Percentiles rank a stretch among this genome's conserved stretches.
Evolutionary conservation across 2,797 vertebrate species (phyloP).

Genomic region (Coracias cyanogaster): DNA sequence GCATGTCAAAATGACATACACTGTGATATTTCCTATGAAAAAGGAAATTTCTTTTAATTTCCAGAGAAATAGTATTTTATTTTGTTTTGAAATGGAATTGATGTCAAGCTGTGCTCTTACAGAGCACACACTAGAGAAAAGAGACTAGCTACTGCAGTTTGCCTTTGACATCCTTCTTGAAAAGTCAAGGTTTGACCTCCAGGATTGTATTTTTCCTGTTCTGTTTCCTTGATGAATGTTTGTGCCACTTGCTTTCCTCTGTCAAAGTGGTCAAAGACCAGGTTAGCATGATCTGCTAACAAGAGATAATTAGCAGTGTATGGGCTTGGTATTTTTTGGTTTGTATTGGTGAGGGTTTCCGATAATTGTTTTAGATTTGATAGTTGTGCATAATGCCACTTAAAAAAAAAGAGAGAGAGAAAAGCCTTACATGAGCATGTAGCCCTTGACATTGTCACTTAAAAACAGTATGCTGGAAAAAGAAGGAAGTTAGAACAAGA

Average conservation of each 20-base stretch:
- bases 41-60: neutral
- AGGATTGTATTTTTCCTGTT: neutral
- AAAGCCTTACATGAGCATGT: neutral
- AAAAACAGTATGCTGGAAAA: neutral
- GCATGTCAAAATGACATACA: neutral
- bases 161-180: neutral
- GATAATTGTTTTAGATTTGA: neutral
- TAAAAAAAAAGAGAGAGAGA: no score
- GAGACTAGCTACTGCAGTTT: neutral
- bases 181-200: neutral
- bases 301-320: neutral
- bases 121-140: neutral
- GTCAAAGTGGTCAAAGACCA: neutral
- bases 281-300: neutral
- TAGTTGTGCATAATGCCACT: no score
- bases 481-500: neutral
- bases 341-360: neutral
- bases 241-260: neutral
- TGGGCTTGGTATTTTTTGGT: neutral
- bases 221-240: neutral
- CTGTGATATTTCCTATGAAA: neutral
- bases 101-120: neutral
- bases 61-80: neutral
- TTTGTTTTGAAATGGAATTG: neutral
- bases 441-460: neutral